Evolutionary conservation across 2,797 vertebrate species (phyloP), one percentile per base, ranked within the genome.

Genomic region (Pseudochromis fuscus): DNA sequence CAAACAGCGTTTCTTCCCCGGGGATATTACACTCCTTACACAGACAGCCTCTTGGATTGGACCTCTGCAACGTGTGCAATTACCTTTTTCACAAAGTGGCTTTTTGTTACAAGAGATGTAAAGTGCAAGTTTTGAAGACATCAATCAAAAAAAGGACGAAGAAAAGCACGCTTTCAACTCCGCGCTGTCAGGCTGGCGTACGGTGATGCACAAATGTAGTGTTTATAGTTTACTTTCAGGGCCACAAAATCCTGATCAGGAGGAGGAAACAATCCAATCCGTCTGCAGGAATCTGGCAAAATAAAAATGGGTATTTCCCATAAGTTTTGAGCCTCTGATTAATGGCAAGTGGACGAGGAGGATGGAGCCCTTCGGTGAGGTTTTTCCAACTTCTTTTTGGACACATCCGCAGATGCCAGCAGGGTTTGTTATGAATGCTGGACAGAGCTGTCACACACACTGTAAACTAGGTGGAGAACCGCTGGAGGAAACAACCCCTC

Each of bases 241-340:
- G 2, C 1, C 30, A 45, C 31, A 28, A 60, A 49, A 45, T 23
- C 42, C 8, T 21, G 19, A 68, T 60, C 1, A 5, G 3, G 9
- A 42, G 3, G 31, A n/a, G n/a, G 19, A 59, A 52, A 40, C 19
- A 25, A 27, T 37, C 10, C 12, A 58, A 30, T 37, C 38, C 3
- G 10, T 37, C 38, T 18, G 33, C 5, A 42, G 6, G 33, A 27
- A 27, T 60, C 5, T 3, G 24, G 40, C 30, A 70, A 67, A 69
- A 68, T 46, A 46, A 64, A 85, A 66, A 73, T 27, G 35, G 15
- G 33, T 50, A 56, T 62, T 56, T 71, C 30, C 45, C 48, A 25
- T 40, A 55, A 61, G 24, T 27, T 57, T 19, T 61, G 66, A 42
- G 59, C 52, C 21, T 75, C 77, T 83, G 35, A 53, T 33, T 56